phyloP scores from a whole-genome alignment of 2,888 invertebrate species.

The Vesta saturnalis region DNA sequence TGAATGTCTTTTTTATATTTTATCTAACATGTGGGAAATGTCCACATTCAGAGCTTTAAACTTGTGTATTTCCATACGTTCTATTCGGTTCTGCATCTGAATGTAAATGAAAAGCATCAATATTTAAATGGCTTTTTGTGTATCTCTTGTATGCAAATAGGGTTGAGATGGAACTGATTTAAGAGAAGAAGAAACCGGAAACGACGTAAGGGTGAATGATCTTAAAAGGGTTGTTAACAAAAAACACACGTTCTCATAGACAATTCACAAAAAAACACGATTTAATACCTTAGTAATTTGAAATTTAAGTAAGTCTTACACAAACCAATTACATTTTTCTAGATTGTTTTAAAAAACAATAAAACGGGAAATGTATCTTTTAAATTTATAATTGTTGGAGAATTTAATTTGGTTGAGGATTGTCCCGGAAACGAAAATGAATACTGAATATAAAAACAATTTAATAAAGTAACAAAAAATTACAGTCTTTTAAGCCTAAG shows the following conservation, averaged over 20 bases:
- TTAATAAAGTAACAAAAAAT: slow-evolving; percentile 33
- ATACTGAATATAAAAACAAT: slow-evolving; percentile 20
- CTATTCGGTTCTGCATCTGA: slow-evolving; percentile 19
- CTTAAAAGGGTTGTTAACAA: slow-evolving; percentile 41
- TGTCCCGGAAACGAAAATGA: slow-evolving; percentile 3
- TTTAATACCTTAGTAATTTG: background rate
- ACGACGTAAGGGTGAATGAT: slow-evolving; percentile 41
- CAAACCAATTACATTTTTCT: background rate
- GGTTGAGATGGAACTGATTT: slow-evolving; percentile 40
- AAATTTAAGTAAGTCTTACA: too few relatives aligned
- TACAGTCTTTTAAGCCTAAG: slow-evolving; percentile 3
- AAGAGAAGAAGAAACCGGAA: slow-evolving; percentile 46
- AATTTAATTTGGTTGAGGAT: slow-evolving; percentile 9
- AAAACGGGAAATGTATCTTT: background rate
- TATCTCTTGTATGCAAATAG: slow-evolving; percentile 46
- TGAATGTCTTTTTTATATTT: slow-evolving; percentile 41
- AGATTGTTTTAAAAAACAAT: background rate
- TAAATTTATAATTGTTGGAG: slow-evolving; percentile 14
- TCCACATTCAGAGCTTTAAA: slow-evolving; percentile 43
- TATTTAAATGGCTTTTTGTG: slow-evolving; percentile 38
- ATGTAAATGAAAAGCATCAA: slow-evolving; percentile 31
- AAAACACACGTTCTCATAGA: slow-evolving; percentile 41
- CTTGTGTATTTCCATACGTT: slow-evolving; percentile 37
- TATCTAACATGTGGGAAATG: slow-evolving; percentile 47
- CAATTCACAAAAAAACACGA: slow-evolving; percentile 3